phyloP scores from a whole-genome alignment of 2,797 vertebrate species.

The Adrianichthys oophorus region DNA sequence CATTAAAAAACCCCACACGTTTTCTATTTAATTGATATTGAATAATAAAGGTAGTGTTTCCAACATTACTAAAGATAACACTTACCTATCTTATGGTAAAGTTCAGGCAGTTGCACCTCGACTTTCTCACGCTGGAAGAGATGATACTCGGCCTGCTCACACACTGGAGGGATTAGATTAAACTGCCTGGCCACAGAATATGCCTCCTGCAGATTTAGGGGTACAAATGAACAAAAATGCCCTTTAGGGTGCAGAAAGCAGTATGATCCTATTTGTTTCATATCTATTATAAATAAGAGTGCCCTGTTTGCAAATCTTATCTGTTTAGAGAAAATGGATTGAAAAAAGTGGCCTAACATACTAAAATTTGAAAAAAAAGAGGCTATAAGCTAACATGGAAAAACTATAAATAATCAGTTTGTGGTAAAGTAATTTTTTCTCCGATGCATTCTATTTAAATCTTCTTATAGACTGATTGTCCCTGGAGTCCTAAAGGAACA shows the following conservation, averaged over 20 bases:
- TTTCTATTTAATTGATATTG: too few species aligned
- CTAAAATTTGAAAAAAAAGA: too few species aligned
- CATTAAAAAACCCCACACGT: too few species aligned
- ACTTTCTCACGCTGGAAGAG: conserved; percentile 99
- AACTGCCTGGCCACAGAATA: conserved; percentile 98
- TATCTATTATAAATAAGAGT: too few species aligned
- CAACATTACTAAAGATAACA: conserved; percentile 6
- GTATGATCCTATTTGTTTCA: too few species aligned
- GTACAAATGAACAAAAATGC: conserved; percentile 1
- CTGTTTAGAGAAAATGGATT: background rate
- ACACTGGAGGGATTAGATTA: conserved; percentile 96
- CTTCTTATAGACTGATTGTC: conserved; percentile 11
- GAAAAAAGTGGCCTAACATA: background rate
- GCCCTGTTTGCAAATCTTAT: too few species aligned
- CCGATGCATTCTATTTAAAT: conserved; percentile 23
- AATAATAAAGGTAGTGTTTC: background rate
- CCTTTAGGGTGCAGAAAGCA: background rate
- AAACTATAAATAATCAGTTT: conserved; percentile 26
- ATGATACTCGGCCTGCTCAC: conserved; percentile 97
- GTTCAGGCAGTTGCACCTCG: conserved; percentile 94
- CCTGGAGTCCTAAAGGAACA: conserved; percentile 9
- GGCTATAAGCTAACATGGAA: background rate
- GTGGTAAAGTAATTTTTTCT: conserved; percentile 46
- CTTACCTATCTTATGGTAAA: conserved; percentile 98
- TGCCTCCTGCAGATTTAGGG: conserved; percentile 83